phyloP scores from a whole-genome alignment of 2,888 invertebrate species.

The Sericinus montela region DNA sequence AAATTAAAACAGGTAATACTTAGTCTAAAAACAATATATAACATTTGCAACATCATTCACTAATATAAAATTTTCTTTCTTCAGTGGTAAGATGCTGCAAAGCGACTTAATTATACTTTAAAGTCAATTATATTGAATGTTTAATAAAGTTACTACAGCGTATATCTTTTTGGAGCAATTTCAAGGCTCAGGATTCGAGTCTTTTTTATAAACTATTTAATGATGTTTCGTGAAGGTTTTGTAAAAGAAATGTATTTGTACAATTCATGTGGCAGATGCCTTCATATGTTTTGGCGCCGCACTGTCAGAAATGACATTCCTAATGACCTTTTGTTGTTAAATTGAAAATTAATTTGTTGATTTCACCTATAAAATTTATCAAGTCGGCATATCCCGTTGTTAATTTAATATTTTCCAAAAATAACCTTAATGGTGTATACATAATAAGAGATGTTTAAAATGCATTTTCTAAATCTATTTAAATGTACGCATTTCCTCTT shows the following conservation, averaged over 20 bases:
- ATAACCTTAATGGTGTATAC: no score
- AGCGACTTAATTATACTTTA: conserved; percentile 1
- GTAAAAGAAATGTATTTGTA: conserved; percentile 22
- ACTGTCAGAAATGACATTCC: conserved; percentile 24
- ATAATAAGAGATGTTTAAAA: no score
- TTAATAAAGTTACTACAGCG: neutral
- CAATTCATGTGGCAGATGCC: conserved; percentile 39
- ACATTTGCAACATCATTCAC: no score
- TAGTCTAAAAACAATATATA: no score
- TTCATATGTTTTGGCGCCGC: conserved; percentile 73
- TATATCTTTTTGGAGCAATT: neutral
- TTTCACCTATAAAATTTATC: conserved; percentile 62
- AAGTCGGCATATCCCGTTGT: conserved; percentile 1
- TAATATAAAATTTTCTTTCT: neutral
- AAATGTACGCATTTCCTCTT: no score
- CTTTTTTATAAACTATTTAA: conserved; percentile 4
- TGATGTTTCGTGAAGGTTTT: conserved; percentile 8
- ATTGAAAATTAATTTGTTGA: conserved; percentile 23
- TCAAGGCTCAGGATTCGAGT: conserved; percentile 2
- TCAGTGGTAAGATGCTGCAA: conserved; percentile 10
- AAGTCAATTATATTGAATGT: conserved; percentile 10
- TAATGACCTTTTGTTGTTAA: conserved; percentile 21
- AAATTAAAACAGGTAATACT: no score
- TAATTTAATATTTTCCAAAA: no score
- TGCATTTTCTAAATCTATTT: no score